These are phyloP conservation scores for Apotomis turbidana DNA, from an alignment of 2,888 invertebrate species.

Conservation along the genomic window DNA sequence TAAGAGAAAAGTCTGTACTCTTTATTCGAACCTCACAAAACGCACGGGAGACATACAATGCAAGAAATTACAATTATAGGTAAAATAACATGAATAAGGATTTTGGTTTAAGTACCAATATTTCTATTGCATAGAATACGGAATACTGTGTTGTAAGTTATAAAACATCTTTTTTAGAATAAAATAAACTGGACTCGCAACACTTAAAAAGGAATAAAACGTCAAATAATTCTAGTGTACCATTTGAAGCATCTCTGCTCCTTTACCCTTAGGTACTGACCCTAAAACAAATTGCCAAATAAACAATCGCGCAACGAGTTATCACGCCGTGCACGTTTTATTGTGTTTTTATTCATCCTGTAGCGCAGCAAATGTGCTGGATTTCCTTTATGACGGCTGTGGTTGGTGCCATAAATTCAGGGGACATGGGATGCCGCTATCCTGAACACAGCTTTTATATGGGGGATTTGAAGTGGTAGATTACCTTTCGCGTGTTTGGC, in stretches of 20 bases:
- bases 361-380: constrained; percentile 46
- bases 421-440: constrained; percentile 21
- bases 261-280: constrained; percentile 15
- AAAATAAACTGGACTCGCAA: background rate
- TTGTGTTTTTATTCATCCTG: constrained; percentile 38
- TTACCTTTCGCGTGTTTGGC: constrained; percentile 8
- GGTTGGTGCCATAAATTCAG: constrained; percentile 37
- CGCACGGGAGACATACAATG: too few species aligned
- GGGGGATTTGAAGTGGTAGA: background rate
- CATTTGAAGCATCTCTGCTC: constrained; percentile 16
- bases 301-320: constrained; percentile 40
- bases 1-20: too few species aligned
- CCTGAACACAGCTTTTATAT: constrained; percentile 5
- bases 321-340: constrained; percentile 46
- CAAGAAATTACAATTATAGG: too few species aligned
- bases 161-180: too few species aligned
- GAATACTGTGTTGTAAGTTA: too few species aligned
- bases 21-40: too few species aligned
- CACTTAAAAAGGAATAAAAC: background rate
- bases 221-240: constrained; percentile 15
- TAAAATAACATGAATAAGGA: too few species aligned
- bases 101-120: too few species aligned
- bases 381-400: constrained; percentile 45
- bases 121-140: too few species aligned
- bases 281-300: constrained; percentile 39